Evolutionary conservation across 2,888 invertebrate species (phyloP).

Genomic region (Cataglyphis cursor): DNA sequence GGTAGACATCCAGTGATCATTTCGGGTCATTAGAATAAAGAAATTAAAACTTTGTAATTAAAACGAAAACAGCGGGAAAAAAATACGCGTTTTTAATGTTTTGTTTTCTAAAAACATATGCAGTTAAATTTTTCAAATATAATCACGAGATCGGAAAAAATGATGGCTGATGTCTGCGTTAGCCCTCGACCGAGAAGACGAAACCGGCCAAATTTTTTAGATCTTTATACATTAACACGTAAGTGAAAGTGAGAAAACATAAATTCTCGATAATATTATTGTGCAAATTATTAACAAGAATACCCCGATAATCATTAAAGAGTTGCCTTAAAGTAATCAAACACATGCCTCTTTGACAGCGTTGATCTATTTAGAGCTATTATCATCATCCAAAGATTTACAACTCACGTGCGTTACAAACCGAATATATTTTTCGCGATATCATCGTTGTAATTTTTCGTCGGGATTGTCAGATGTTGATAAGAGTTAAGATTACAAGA

Average conservation of each 20-base stretch:
- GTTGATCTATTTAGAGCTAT: conserved; percentile 36
- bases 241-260: conserved; percentile 51
- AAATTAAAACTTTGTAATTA: not conserved
- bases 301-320: not conserved
- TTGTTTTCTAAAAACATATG: not conserved
- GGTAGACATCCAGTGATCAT: not conserved
- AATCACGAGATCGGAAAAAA: conserved; percentile 35
- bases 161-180: conserved; percentile 76
- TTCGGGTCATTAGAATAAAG: not conserved
- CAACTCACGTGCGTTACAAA: conserved; percentile 20
- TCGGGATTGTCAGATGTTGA: not conserved
- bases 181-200: conserved; percentile 80
- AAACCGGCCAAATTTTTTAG: conserved; percentile 82
- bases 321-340: not conserved
- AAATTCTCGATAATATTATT: not conserved
- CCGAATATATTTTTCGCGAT: conserved; percentile 48
- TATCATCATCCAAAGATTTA: conserved; percentile 36
- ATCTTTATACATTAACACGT: conserved; percentile 79
- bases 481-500: not conserved
- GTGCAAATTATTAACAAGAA: not conserved
- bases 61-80: conserved; percentile 12
- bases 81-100: conserved; percentile 14
- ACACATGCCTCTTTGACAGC: not conserved
- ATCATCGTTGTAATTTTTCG: conserved; percentile 59
- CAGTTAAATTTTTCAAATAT: not conserved